phyloP scores from a whole-genome alignment of 1,140 invertebrate genomes.

The Ceratosolen solmsi region DNA sequence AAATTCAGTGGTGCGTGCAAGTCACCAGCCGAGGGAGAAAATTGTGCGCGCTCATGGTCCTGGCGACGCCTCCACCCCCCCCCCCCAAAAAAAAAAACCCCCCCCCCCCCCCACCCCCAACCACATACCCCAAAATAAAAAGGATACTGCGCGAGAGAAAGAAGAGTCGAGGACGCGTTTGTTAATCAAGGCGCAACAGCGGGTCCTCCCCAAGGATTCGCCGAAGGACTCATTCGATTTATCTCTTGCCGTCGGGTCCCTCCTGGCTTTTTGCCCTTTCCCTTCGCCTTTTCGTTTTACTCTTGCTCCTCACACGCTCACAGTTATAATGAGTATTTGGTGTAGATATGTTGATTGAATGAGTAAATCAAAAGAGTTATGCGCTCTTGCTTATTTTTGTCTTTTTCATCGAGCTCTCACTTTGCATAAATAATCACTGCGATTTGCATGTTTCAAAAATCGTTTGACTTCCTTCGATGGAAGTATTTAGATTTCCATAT shows the following conservation, averaged over 20 bases:
- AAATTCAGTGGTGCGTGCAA: conserved; percentile 33
- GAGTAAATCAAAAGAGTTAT: conserved; percentile 35
- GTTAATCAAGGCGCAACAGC: conserved; percentile 41
- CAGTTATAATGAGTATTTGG: conserved; percentile 46
- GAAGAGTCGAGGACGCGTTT: conserved; percentile 9
- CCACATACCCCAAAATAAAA: neutral
- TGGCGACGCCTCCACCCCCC: neutral
- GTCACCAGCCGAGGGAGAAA: neutral
- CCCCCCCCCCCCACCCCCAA: neutral
- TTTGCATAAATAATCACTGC: conserved; percentile 38
- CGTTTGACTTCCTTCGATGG: neutral
- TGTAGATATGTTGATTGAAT: conserved; percentile 51
- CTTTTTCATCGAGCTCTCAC: neutral
- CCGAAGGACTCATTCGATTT: conserved; percentile 40
- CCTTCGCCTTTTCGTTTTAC: neutral
- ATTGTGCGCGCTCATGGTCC: neutral
- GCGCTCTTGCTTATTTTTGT: conserved; percentile 10
- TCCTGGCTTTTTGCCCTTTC: conserved; percentile 9
- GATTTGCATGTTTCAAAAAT: conserved; percentile 34
- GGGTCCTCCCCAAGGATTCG: conserved; percentile 16
- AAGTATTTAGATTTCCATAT: conserved; percentile 14
- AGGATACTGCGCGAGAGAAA: neutral
- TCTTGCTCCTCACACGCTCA: neutral
- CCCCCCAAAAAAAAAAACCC: neutral
- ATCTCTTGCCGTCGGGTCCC: conserved; percentile 20